Conservation (phyloP, 1,140 invertebrate species). For the Bombus terrestris region DNA sequence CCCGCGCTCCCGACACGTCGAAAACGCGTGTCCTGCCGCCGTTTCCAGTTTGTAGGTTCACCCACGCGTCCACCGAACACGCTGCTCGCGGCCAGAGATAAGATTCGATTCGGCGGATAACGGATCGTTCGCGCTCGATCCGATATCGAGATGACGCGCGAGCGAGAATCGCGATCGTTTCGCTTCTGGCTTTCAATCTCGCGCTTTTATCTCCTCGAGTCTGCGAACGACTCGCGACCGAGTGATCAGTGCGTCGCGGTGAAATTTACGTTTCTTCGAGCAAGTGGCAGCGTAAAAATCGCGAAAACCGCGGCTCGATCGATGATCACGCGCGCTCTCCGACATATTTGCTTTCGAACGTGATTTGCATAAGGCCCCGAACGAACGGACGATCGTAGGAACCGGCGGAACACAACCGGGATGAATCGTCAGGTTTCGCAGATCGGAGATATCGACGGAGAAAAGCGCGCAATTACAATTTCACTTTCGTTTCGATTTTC, state of each 20-base stretch:
- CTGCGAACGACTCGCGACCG: too few species aligned
- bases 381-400: not conserved
- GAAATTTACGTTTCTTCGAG: not conserved
- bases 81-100: not conserved
- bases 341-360: not conserved
- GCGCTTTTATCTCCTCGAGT: not conserved
- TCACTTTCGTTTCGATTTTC: too few species aligned
- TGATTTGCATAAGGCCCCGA: not conserved
- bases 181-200: not conserved
- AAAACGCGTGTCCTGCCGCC: slow-evolving; percentile 52
- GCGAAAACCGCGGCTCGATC: not conserved
- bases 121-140: too few species aligned
- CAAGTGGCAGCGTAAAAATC: not conserved
- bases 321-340: not conserved
- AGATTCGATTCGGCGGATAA: not conserved
- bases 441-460: too few species aligned
- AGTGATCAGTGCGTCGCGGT: not conserved
- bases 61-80: not conserved
- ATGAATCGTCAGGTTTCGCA: too few species aligned
- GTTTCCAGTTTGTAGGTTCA: slow-evolving; percentile 33
- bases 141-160: not conserved
- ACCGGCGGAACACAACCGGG: too few species aligned
- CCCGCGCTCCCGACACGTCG: slow-evolving; percentile 17
- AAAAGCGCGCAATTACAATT: too few species aligned
- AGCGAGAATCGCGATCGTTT: not conserved